phyloP scores from a whole-genome alignment of 2,797 vertebrate species.

The Taenioides sp. region DNA sequence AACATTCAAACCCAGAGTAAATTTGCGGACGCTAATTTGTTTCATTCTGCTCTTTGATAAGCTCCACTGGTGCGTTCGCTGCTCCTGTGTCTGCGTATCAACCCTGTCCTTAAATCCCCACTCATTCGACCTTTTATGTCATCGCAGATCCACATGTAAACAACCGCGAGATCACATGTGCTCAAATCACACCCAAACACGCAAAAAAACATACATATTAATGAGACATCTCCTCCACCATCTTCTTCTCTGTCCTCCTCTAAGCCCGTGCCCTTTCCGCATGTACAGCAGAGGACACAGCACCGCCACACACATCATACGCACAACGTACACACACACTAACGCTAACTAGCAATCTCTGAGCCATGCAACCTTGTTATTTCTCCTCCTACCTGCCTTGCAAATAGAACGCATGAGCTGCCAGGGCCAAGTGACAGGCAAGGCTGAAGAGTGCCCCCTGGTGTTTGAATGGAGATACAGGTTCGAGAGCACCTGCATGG shows the following conservation, averaged over 20 bases:
- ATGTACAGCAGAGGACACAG: constrained; percentile 69
- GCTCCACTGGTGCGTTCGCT: background rate
- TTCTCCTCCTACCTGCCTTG: constrained; percentile 34
- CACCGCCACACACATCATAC: constrained; percentile 43
- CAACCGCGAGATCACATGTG: background rate
- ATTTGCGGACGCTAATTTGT: constrained; percentile 3
- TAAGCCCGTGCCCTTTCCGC: constrained; percentile 66
- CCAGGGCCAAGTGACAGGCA: constrained; percentile 54
- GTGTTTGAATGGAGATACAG: constrained; percentile 48
- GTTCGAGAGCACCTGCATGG: constrained; percentile 38
- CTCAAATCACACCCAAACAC: constrained; percentile 27
- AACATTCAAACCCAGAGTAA: background rate
- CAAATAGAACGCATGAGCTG: constrained; percentile 35
- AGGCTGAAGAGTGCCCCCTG: constrained; percentile 79
- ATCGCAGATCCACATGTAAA: constrained; percentile 24
- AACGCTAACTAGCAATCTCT: constrained; percentile 37
- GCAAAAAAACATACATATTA: constrained; percentile 69
- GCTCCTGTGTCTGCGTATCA: background rate
- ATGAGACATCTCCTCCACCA: constrained; percentile 58
- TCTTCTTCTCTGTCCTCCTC: constrained; percentile 33
- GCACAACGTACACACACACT: constrained; percentile 26
- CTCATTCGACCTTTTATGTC: constrained; percentile 54
- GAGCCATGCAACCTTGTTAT: constrained; percentile 47
- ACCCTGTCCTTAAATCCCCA: constrained; percentile 19
- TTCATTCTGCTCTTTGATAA: constrained; percentile 3